Percentiles rank a stretch among this genome's conserved stretches.
phyloP scores from a whole-genome alignment of 2,797 vertebrate species.

The Catharus ustulatus region DNA sequence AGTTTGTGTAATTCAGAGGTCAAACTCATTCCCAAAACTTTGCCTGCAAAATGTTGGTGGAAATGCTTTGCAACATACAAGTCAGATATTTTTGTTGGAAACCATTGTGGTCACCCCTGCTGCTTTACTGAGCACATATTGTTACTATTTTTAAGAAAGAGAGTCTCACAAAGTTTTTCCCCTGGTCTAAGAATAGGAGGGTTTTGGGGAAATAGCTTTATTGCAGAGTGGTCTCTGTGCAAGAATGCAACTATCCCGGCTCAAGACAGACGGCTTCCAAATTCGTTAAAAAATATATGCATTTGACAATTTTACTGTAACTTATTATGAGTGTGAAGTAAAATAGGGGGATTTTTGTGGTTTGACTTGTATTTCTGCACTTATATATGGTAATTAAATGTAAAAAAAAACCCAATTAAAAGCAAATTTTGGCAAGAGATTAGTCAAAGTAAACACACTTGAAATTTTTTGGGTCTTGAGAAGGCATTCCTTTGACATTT shows the following conservation, averaged over 20 bases:
- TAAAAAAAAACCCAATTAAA: conserved; percentile 55
- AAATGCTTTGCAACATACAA: not conserved
- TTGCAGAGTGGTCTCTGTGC: not conserved
- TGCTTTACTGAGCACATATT: conserved; percentile 19
- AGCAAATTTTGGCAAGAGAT: conserved; percentile 50
- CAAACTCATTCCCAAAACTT: not conserved
- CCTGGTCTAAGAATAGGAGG: conserved; percentile 25
- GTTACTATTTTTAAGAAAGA: conserved; percentile 36
- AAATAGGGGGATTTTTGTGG: conserved; percentile 36
- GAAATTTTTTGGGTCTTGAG: not conserved
- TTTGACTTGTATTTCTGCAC: conserved; percentile 24
- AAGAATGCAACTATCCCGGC: not conserved
- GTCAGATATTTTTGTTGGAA: not conserved
- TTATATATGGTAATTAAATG: conserved; percentile 36
- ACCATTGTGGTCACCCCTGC: not conserved
- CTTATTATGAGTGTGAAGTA: not conserved
- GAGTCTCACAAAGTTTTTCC: not conserved
- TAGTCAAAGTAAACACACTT: conserved; percentile 4
- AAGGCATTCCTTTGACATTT: conserved; percentile 24
- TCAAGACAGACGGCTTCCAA: not conserved
- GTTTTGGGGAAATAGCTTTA: not conserved
- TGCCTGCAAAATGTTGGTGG: not conserved
- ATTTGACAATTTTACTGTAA: conserved; percentile 18
- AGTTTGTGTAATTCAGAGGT: not conserved
- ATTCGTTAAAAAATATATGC: not conserved